Percentiles rank a stretch among this genome's conserved stretches.
Evolutionary conservation across 2,113 vertebrate species (phyloP).

Genomic region (Platysternon megacephalum): DNA sequence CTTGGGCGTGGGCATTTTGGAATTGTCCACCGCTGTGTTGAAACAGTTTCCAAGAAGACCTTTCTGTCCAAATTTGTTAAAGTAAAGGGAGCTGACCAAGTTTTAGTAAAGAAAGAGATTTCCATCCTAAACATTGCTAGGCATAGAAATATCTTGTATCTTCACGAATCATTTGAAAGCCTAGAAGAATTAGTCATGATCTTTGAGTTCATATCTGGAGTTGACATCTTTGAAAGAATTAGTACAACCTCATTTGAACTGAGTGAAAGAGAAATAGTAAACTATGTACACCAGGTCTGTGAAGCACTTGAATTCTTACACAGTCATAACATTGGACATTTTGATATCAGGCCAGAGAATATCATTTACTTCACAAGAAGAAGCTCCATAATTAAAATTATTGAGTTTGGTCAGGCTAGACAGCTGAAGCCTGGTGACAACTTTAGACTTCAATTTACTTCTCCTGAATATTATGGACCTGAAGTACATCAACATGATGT

Average conservation of each 20-base stretch:
- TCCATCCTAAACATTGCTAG: conserved; percentile 90
- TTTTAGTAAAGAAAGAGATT: conserved; percentile 97
- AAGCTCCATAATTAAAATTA: conserved; percentile 91
- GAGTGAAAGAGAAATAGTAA: conserved; percentile 91
- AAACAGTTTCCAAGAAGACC: conserved; percentile 92
- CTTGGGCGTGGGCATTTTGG: conserved; percentile 95
- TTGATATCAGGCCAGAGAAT: conserved; percentile 97
- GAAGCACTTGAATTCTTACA: conserved; percentile 94
- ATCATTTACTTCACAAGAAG: conserved; percentile 94
- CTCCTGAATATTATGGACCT: conserved; percentile 93
- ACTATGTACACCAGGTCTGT: conserved; percentile 91
- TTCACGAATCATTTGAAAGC: conserved; percentile 96
- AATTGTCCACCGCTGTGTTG: conserved; percentile 93
- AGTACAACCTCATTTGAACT: conserved; percentile 90
- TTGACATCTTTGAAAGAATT: conserved; percentile 95
- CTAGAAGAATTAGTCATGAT: conserved; percentile 97
- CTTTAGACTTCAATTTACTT: conserved; percentile 92
- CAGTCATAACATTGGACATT: conserved; percentile 89
- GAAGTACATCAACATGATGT: conserved; percentile 97
- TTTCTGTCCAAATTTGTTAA: conserved; percentile 97
- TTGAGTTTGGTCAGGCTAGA: conserved; percentile 95
- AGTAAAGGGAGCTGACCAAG: conserved; percentile 96
- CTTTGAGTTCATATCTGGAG: conserved; percentile 96
- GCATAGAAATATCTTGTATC: conserved; percentile 89
- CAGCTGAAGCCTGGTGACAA: conserved; percentile 94